Evolutionary conservation across 2,888 invertebrate species (phyloP).

Genomic region (Eurytoma adleriae): DNA sequence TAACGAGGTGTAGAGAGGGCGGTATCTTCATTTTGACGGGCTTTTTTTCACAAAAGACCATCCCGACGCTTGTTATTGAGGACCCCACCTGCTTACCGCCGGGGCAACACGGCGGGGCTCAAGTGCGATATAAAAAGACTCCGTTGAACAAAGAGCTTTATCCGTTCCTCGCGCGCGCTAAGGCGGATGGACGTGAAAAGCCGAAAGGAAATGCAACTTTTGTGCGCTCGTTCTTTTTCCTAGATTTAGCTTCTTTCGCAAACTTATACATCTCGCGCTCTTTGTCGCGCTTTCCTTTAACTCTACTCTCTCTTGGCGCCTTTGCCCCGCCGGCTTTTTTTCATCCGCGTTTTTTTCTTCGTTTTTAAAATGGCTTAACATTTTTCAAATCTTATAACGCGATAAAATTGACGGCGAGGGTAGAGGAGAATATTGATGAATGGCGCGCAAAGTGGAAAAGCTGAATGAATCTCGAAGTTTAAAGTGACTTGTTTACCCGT

Average conservation of each 20-base stretch:
- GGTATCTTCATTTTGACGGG: neutral
- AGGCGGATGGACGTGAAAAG: conserved; percentile 6
- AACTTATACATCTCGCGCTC: neutral
- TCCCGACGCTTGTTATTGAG: conserved; percentile 32
- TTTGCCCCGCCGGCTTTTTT: too few species aligned
- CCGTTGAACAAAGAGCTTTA: conserved; percentile 34
- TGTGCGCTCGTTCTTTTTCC: too few species aligned
- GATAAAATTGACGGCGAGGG: too few species aligned
- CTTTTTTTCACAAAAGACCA: conserved; percentile 9
- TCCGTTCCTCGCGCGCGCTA: neutral
- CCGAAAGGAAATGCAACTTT: neutral
- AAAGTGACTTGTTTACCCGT: neutral
- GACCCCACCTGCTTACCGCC: neutral
- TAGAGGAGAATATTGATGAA: too few species aligned
- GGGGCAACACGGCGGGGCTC: neutral
- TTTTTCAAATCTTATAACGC: too few species aligned
- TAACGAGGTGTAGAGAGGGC: conserved; percentile 3
- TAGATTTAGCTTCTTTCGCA: neutral
- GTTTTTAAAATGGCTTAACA: too few species aligned
- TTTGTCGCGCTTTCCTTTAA: neutral
- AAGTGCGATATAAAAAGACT: conserved; percentile 4
- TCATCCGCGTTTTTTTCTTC: too few species aligned
- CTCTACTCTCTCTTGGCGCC: too few species aligned
- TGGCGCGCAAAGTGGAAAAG: too few species aligned
- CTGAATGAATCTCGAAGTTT: too few species aligned